phyloP scores from a whole-genome alignment of 2,888 invertebrate species.

The Polietes domitor region DNA sequence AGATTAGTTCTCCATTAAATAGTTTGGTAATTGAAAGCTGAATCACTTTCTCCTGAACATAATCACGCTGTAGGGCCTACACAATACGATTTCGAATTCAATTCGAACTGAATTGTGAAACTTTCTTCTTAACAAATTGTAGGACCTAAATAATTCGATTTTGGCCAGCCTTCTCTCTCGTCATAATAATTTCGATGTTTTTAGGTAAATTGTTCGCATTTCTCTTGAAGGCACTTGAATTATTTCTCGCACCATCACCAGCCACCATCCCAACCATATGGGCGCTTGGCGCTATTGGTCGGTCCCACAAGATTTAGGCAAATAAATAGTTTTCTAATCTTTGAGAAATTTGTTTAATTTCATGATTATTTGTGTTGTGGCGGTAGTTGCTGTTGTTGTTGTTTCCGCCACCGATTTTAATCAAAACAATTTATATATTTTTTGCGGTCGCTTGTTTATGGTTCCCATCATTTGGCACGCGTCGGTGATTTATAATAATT shows the following conservation, averaged over 20 bases:
- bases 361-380: not conserved
- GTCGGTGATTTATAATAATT: slow-evolving; percentile 57
- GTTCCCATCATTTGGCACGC: slow-evolving; percentile 61
- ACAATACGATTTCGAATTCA: too few species aligned
- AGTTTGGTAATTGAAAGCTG: too few species aligned
- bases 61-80: too few species aligned
- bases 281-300: not conserved
- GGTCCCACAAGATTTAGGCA: slow-evolving; percentile 10
- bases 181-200: too few species aligned
- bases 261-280: not conserved
- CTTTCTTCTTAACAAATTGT: too few species aligned
- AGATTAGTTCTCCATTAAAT: too few species aligned
- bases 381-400: too few species aligned
- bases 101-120: too few species aligned
- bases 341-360: slow-evolving; percentile 40
- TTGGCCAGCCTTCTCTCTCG: too few species aligned
- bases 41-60: too few species aligned
- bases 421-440: slow-evolving; percentile 17
- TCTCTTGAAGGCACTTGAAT: not conserved
- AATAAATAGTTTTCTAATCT: slow-evolving; percentile 54
- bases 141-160: too few species aligned
- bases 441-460: slow-evolving; percentile 1
- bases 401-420: not conserved
- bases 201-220: too few species aligned
- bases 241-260: not conserved